Evolutionary conservation across 2,888 invertebrate genomes (phyloP).

Genomic region (Pandemis corylana): DNA sequence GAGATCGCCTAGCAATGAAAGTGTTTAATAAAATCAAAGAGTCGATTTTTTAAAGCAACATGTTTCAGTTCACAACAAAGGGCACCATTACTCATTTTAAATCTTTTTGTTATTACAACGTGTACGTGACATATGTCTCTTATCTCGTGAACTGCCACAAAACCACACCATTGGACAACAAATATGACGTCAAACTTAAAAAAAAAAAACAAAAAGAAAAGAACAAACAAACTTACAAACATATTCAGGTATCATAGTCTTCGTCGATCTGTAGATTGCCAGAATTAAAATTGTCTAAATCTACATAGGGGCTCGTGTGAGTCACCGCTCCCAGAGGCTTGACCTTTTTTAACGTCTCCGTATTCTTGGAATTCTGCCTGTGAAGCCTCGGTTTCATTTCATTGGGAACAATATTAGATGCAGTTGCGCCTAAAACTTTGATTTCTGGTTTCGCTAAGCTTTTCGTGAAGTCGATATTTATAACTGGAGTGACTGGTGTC

Average conservation of each 20-base stretch:
- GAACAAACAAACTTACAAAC: conserved; percentile 61
- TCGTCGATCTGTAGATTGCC: conserved; percentile 80
- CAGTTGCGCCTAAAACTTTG: conserved; percentile 67
- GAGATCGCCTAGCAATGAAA: not conserved
- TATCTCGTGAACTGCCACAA: not conserved
- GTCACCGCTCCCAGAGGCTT: conserved; percentile 51
- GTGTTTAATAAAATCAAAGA: not conserved
- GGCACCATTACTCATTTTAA: too few species aligned
- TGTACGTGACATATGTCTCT: not conserved
- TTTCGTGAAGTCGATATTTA: conserved; percentile 79
- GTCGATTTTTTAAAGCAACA: not conserved
- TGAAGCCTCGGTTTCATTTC: conserved; percentile 54
- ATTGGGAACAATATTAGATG: conserved; percentile 57
- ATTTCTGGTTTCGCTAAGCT: conserved; percentile 73
- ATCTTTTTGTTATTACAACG: too few species aligned
- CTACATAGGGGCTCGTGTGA: conserved; percentile 41
- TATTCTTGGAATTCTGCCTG: conserved; percentile 68
- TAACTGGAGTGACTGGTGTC: conserved; percentile 67
- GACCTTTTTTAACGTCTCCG: conserved; percentile 61
- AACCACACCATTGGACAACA: conserved; percentile 48
- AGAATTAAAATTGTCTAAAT: conserved; percentile 72
- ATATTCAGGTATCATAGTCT: conserved; percentile 82
- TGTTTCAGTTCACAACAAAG: not conserved
- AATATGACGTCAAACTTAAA: conserved; percentile 43
- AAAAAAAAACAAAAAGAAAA: conserved; percentile 54